A percentile compares a stretch with the other conserved stretches of the same genome.
Conservation (phyloP, 2,113 vertebrate genomes). For the Sylvilagus bachmani region DNA sequence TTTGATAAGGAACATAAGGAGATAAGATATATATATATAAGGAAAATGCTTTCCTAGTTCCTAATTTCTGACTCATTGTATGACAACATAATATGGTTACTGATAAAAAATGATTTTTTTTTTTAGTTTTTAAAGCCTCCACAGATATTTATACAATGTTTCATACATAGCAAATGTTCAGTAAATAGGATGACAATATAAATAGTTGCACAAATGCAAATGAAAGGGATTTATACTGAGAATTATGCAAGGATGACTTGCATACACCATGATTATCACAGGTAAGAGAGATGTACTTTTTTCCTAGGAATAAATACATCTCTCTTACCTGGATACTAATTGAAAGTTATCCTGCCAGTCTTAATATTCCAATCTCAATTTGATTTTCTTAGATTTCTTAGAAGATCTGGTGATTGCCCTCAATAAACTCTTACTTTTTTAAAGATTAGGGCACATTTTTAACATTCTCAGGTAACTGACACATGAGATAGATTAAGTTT, state of each 20-base stretch:
- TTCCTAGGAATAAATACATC: not conserved
- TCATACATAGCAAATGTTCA: not conserved
- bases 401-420: not conserved
- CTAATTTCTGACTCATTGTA: not conserved
- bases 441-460: not conserved
- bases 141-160: not conserved
- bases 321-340: not conserved
- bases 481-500: slow-evolving; percentile 58
- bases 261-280: not conserved
- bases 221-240: not conserved
- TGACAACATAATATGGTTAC: not conserved
- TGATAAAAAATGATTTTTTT: not conserved
- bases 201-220: not conserved
- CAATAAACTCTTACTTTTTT: not conserved
- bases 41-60: not conserved
- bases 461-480: slow-evolving; percentile 32
- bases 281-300: not conserved
- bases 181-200: not conserved
- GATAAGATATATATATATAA: not conserved
- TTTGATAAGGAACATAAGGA: not conserved
- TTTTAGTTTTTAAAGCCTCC: not conserved
- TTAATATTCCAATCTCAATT: not conserved
- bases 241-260: not conserved
- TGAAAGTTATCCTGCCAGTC: not conserved
- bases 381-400: not conserved